These are phyloP conservation scores for Polydrusus tereticollis DNA, from an alignment of 2,888 invertebrate species.

Conservation along the genomic window DNA sequence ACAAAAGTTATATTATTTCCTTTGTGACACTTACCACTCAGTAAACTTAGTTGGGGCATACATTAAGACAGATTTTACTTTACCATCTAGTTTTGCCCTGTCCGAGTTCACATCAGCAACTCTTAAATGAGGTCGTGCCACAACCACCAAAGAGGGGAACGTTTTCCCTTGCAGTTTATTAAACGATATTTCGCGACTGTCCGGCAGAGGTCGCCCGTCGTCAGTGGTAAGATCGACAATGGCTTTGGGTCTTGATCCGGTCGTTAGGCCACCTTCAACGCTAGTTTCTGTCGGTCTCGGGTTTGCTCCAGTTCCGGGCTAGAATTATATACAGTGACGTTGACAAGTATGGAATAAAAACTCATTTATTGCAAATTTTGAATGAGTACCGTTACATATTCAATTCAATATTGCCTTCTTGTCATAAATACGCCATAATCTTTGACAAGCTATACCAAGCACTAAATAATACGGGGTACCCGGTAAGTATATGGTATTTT, in stretches of 20 bases:
- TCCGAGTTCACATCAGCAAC: conserved; percentile 76
- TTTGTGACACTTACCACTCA: conserved; percentile 80
- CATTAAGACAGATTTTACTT: conserved; percentile 87
- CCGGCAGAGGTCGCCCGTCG: conserved; percentile 74
- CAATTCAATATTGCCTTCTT: no score
- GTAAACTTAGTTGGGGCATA: conserved; percentile 87
- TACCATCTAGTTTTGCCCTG: conserved; percentile 77
- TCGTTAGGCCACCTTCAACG: conserved; percentile 79
- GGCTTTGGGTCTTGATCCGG: conserved; percentile 67
- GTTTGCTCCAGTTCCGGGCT: conserved; percentile 11
- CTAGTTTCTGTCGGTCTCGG: conserved; percentile 78
- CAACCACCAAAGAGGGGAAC: conserved; percentile 87
- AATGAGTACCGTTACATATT: no score
- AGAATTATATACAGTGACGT: background rate
- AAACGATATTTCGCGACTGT: conserved; percentile 81
- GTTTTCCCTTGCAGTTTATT: conserved; percentile 86
- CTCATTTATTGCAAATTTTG: no score
- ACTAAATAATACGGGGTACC: no score
- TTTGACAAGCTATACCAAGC: no score
- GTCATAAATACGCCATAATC: no score
- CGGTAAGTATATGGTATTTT: no score
- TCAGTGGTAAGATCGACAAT: conserved; percentile 76
- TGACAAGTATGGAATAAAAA: background rate
- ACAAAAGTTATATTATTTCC: no score
- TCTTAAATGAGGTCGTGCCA: conserved; percentile 83